Evolutionary conservation across 2,888 invertebrate species (phyloP).

Genomic region (Nomada fucata): DNA sequence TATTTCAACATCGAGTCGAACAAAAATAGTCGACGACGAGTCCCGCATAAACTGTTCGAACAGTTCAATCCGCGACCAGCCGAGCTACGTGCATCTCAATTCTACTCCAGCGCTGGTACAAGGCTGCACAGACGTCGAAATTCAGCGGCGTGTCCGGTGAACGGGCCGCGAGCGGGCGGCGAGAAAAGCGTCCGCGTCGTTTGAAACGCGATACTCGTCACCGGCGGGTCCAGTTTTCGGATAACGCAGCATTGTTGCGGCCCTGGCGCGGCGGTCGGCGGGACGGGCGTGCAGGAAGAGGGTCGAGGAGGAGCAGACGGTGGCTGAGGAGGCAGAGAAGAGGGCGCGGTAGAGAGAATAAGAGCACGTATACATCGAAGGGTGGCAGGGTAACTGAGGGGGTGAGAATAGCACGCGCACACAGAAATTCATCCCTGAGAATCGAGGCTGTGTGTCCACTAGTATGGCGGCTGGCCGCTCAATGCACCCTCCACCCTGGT

Average conservation of each 20-base stretch:
- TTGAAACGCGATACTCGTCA: slow-evolving; percentile 59
- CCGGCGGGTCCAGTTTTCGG: slow-evolving; percentile 55
- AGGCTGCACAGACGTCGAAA: neutral
- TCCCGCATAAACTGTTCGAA: too few species aligned
- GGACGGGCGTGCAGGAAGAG: slow-evolving; percentile 53
- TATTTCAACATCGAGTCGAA: too few species aligned
- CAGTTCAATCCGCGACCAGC: too few species aligned
- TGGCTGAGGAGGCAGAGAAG: slow-evolving; percentile 69
- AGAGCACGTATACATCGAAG: slow-evolving; percentile 64
- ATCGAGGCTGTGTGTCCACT: slow-evolving; percentile 82
- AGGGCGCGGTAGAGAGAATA: slow-evolving; percentile 60
- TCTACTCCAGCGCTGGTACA: too few species aligned
- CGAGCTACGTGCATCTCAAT: too few species aligned
- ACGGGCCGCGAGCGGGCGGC: slow-evolving; percentile 16
- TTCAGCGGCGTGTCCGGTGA: neutral
- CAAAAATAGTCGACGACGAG: too few species aligned
- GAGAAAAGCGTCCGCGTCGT: slow-evolving; percentile 31
- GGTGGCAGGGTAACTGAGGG: slow-evolving; percentile 63
- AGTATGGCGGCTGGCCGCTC: slow-evolving; percentile 82
- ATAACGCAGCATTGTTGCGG: slow-evolving; percentile 78
- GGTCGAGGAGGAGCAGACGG: slow-evolving; percentile 57
- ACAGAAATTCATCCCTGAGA: slow-evolving; percentile 80
- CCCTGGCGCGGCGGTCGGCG: slow-evolving; percentile 63
- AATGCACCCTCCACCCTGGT: slow-evolving; percentile 76
- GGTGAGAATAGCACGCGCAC: slow-evolving; percentile 77